These are phyloP conservation scores for Pseudoips prasinana DNA, from an alignment of 2,888 invertebrate genomes.

Conservation along the genomic window DNA sequence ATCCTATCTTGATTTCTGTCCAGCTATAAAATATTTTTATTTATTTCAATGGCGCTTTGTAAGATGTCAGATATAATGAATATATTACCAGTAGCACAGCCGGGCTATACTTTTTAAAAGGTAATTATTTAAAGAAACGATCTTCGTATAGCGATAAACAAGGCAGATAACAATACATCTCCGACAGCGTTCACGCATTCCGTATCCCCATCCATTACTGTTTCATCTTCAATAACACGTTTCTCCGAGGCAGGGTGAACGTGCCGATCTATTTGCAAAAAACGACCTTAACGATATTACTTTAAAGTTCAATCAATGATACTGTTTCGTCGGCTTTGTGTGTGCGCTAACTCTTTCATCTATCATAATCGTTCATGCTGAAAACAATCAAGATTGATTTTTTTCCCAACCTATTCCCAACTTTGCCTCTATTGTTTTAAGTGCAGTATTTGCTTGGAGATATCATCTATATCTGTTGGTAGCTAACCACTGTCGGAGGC, in stretches of 20 bases:
- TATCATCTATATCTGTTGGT: conserved; percentile 63
- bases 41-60: conserved; percentile 73
- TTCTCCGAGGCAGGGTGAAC: conserved; percentile 57
- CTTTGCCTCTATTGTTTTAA: conserved; percentile 35
- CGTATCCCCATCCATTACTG: conserved; percentile 79
- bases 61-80: conserved; percentile 77
- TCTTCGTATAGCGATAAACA: conserved; percentile 77
- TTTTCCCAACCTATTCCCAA: conserved; percentile 38
- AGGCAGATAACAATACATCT: conserved; percentile 78
- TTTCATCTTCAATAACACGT: conserved; percentile 79
- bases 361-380: conserved; percentile 83
- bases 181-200: conserved; percentile 80
- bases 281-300: conserved; percentile 44
- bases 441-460: conserved; percentile 36
- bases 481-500: conserved; percentile 74
- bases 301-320: conserved; percentile 50
- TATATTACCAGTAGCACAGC: conserved; percentile 76
- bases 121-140: conserved; percentile 79
- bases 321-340: conserved; percentile 56
- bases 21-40: conserved; percentile 70
- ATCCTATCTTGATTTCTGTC: conserved; percentile 52
- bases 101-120: conserved; percentile 72
- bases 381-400: conserved; percentile 81
- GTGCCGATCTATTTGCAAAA: conserved; percentile 34
- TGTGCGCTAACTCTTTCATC: conserved; percentile 82